Evolutionary conservation across 2,888 invertebrate species (phyloP).

Genomic region (Hesperia comma): DNA sequence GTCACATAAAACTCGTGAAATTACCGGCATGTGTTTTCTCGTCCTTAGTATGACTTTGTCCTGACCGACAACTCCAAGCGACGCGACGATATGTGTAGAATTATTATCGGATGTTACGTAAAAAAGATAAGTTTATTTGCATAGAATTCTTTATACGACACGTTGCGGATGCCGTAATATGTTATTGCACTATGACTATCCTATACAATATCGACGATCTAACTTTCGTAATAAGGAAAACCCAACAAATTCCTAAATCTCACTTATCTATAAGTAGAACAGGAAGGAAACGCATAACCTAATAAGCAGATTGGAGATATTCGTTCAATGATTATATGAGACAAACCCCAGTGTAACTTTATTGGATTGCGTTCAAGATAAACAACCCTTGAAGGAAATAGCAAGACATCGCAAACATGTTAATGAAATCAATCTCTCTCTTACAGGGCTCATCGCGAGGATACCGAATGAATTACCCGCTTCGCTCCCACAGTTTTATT

Average conservation of each 20-base stretch:
- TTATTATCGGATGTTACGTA: constrained; percentile 25
- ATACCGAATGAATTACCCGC: constrained; percentile 46
- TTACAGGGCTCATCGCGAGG: constrained; percentile 54
- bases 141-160: constrained; percentile 9
- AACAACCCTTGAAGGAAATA: constrained; percentile 50
- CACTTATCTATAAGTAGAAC: constrained; percentile 24
- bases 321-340: constrained; percentile 44
- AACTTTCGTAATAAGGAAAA: constrained; percentile 18
- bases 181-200: neutral
- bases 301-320: constrained; percentile 38
- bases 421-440: constrained; percentile 66
- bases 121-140: constrained; percentile 11
- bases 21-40: constrained; percentile 21
- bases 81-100: constrained; percentile 14
- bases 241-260: constrained; percentile 7
- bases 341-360: constrained; percentile 43
- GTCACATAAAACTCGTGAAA: constrained; percentile 27
- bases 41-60: constrained; percentile 28
- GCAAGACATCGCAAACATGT: constrained; percentile 50
- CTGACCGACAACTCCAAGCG: constrained; percentile 9
- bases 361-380: constrained; percentile 48
- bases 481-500: constrained; percentile 56
- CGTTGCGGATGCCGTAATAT: neutral
- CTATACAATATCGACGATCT: constrained; percentile 4
- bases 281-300: constrained; percentile 30